Percentiles rank a stretch among this genome's conserved stretches.
Conservation (phyloP, 64 coral and sea anemone genomes). For the Pachyseris speciosa region DNA sequence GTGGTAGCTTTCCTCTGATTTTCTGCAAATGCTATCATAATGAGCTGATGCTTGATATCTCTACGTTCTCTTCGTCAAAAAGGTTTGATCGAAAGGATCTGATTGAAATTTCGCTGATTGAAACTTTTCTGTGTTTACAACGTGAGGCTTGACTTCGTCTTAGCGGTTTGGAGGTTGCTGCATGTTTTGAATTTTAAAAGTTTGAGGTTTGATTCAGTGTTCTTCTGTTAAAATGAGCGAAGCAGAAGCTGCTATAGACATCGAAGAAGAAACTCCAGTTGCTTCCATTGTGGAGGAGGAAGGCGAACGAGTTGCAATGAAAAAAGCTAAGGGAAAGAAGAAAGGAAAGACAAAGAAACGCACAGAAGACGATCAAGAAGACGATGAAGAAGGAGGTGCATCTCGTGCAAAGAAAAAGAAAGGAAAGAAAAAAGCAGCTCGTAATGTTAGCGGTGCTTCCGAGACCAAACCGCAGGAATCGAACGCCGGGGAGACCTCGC, state of each 20-base stretch:
- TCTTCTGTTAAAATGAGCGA: background rate
- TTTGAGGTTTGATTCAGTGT: background rate
- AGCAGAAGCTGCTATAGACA: background rate
- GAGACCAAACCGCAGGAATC: background rate
- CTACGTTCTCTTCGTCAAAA: background rate
- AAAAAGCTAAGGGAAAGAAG: slow-evolving; percentile 30
- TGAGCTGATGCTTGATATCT: background rate
- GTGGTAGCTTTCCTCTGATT: background rate
- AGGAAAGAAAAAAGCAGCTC: slow-evolving; percentile 20
- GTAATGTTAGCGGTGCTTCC: background rate
- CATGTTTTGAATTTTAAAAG: background rate
- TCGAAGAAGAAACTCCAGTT: background rate
- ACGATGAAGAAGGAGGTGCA: background rate
- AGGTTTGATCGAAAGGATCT: background rate
- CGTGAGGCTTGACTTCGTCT: background rate
- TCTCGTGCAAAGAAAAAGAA: slow-evolving; percentile 27
- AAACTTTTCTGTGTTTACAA: background rate
- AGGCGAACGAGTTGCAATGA: background rate
- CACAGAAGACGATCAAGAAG: background rate
- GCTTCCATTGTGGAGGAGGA: background rate
- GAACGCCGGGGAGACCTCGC: background rate
- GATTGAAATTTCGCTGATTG: background rate
- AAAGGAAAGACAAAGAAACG: slow-evolving; percentile 19
- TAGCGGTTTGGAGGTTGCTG: background rate
- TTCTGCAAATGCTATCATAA: background rate